Evolutionary conservation across 1,140 invertebrate species (phyloP).

Genomic region (silkworm (Bombyx mori)): DNA sequence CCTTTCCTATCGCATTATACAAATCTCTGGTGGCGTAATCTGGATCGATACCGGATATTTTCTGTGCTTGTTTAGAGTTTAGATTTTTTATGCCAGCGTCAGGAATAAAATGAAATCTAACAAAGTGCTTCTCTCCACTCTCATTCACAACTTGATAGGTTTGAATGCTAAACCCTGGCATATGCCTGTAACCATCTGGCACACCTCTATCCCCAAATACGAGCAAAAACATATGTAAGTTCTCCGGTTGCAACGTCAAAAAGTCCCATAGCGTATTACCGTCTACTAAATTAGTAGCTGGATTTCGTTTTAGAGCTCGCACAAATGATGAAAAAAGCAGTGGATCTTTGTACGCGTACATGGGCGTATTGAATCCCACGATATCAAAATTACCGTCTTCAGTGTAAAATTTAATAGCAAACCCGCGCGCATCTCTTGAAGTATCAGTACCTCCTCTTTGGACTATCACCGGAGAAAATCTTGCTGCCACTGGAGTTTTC

Average conservation of each 20-base stretch:
- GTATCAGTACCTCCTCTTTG: constrained; percentile 88
- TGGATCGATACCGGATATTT: constrained; percentile 75
- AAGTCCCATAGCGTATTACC: constrained; percentile 93
- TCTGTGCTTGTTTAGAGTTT: constrained; percentile 68
- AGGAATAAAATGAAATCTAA: constrained; percentile 81
- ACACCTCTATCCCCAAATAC: constrained; percentile 87
- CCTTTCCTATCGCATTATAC: constrained; percentile 79
- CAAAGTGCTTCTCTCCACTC: constrained; percentile 69
- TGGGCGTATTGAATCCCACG: constrained; percentile 80
- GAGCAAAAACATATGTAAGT: constrained; percentile 72
- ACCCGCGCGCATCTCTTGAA: constrained; percentile 78
- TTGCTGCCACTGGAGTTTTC: constrained; percentile 77
- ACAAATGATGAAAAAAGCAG: constrained; percentile 75
- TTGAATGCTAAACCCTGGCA: constrained; percentile 76
- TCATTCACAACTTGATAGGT: constrained; percentile 78
- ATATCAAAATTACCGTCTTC: constrained; percentile 83
- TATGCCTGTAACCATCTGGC: constrained; percentile 83
- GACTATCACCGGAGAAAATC: constrained; percentile 89
- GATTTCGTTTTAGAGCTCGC: constrained; percentile 77
- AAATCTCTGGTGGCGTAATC: constrained; percentile 81
- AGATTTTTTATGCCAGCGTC: constrained; percentile 79
- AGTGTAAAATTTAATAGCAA: constrained; percentile 81
- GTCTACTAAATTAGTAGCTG: constrained; percentile 78
- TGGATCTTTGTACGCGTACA: constrained; percentile 80
- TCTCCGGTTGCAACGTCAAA: constrained; percentile 83